A percentile compares a stretch with the other conserved stretches of the same genome.
Conservation (phyloP, 2,797 vertebrate genomes). For the Sebastes melanostomus region DNA sequence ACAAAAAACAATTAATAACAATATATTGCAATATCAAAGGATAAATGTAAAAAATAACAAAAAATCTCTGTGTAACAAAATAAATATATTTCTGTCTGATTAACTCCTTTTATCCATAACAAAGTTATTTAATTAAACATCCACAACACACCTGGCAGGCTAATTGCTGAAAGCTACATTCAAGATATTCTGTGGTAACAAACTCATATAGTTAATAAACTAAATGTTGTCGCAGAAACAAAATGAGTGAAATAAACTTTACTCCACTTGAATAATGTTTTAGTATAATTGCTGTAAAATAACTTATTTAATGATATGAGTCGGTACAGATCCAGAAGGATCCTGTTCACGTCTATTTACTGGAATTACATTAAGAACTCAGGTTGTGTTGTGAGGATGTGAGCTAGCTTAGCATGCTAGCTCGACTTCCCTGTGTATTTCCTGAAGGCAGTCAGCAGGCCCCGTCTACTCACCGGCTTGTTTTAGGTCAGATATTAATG, state of each 20-base stretch:
- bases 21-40: too few relatives aligned
- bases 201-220: neutral
- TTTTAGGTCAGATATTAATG: accelerated
- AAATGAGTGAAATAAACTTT: too few relatives aligned
- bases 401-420: neutral
- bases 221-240: neutral
- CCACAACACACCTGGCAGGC: neutral
- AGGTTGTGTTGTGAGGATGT: accelerated
- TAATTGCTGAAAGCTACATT: neutral
- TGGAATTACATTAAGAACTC: neutral
- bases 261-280: too few relatives aligned
- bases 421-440: neutral
- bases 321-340: neutral
- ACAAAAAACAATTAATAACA: too few relatives aligned
- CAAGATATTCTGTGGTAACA: neutral
- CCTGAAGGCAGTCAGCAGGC: neutral
- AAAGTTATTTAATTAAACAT: neutral
- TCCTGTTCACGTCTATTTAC: neutral
- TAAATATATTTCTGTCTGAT: neutral
- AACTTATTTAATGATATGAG: neutral
- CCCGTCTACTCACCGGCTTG: neutral
- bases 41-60: too few relatives aligned
- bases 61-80: too few relatives aligned
- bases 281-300: neutral
- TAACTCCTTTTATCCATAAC: neutral